Percentiles rank a stretch among this genome's conserved stretches.
These are phyloP conservation scores for Solea senegalensis DNA, from an alignment of 2,113 vertebrate species.

Conservation along the genomic window DNA sequence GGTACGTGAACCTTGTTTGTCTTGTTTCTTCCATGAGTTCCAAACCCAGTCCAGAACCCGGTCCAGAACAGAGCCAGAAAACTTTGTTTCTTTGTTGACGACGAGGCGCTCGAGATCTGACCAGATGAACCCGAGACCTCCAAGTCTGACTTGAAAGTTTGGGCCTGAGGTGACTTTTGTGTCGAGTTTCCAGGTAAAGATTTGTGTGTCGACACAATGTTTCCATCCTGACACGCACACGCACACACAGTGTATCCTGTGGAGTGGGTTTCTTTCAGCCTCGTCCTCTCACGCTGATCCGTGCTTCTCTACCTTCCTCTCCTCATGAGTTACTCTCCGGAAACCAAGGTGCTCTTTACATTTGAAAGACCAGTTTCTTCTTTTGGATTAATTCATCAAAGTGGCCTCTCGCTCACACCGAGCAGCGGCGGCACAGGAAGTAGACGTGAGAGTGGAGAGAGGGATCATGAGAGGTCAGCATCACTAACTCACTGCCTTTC, in stretches of 20 bases:
- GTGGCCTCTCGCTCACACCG: conserved; percentile 47
- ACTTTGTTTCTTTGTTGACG: too few species aligned
- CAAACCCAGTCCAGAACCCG: neutral
- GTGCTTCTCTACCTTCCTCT: conserved; percentile 32
- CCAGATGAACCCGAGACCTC: too few species aligned
- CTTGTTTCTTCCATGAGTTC: neutral
- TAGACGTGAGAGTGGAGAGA: conserved; percentile 20
- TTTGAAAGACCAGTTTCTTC: conserved; percentile 65
- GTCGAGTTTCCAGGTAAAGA: neutral
- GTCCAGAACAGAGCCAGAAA: neutral
- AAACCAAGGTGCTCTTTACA: conserved; percentile 63
- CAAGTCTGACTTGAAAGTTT: neutral
- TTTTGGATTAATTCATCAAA: conserved; percentile 67
- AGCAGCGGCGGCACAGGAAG: conserved; percentile 31
- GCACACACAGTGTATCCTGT: neutral
- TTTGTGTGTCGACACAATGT: neutral
- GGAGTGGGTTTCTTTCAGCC: conserved; percentile 36
- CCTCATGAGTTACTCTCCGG: conserved; percentile 50
- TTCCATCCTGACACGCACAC: conserved; percentile 2
- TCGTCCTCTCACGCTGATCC: conserved; percentile 37
- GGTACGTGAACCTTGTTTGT: neutral
- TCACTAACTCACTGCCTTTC: conserved; percentile 26
- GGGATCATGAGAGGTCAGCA: conserved; percentile 18
- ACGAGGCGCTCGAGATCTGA: neutral
- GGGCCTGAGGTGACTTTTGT: neutral